A percentile compares a stretch with the other conserved stretches of the same genome.
Conservation (phyloP, 1,140 invertebrate genomes). For the Drosophila lacteicornis region DNA sequence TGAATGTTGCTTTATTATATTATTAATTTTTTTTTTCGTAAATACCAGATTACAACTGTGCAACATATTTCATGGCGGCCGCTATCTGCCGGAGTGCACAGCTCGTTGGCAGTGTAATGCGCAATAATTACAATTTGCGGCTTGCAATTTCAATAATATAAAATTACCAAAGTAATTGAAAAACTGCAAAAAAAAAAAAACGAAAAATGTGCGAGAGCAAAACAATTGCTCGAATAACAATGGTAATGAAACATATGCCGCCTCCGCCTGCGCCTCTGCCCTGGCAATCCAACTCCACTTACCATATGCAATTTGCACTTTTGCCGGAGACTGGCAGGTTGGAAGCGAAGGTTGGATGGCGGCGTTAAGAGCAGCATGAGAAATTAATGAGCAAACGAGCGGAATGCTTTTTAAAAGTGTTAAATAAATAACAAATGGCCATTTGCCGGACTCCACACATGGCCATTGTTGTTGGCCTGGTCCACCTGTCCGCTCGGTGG, state of each 20-base stretch:
- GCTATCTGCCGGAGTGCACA: constrained; percentile 33
- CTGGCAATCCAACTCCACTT: constrained; percentile 36
- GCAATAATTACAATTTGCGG: constrained; percentile 82
- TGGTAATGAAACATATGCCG: constrained; percentile 66
- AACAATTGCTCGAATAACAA: constrained; percentile 53
- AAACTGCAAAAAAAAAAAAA: constrained; percentile 29
- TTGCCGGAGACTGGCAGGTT: constrained; percentile 13
- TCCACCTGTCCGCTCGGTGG: constrained; percentile 32
- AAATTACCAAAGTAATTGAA: constrained; percentile 84
- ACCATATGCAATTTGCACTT: constrained; percentile 48
- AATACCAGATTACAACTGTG: constrained; percentile 80
- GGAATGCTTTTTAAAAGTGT: constrained; percentile 83
- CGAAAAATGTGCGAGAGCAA: constrained; percentile 25
- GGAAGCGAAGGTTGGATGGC: constrained; percentile 9
- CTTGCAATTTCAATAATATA: constrained; percentile 82
- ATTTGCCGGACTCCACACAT: constrained; percentile 44
- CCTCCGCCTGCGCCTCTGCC: not conserved
- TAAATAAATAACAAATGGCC: constrained; percentile 81
- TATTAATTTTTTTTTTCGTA: constrained; percentile 68
- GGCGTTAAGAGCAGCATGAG: constrained; percentile 80
- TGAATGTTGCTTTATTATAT: constrained; percentile 59
- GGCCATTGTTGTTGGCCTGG: constrained; percentile 31
- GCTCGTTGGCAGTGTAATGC: constrained; percentile 37
- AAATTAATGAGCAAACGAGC: constrained; percentile 81
- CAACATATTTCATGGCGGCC: constrained; percentile 64